A percentile compares a stretch with the other conserved stretches of the same genome.
phyloP scores from a whole-genome alignment of 2,113 vertebrate species.

The Antechinus stuartii region DNA sequence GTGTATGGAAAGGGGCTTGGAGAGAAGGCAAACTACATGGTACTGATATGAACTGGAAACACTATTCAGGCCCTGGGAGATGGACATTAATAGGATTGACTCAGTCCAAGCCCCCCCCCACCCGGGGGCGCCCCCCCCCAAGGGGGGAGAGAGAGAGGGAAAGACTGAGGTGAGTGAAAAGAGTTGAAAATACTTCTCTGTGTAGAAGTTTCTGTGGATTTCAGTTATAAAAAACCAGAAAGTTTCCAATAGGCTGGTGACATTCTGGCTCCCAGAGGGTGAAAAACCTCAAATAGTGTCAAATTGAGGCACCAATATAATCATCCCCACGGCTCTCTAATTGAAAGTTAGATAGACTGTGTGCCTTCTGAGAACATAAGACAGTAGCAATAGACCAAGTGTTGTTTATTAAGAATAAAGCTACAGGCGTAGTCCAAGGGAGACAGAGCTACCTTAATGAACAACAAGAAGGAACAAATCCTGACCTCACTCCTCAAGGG shows the following conservation, averaged over 20 bases:
- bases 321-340: neutral
- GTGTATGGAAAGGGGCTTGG: neutral
- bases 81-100: neutral
- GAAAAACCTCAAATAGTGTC: neutral
- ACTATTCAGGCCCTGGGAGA: neutral
- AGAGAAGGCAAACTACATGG: neutral
- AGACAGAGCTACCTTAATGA: neutral
- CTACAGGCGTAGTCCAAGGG: neutral
- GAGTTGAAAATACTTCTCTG: neutral
- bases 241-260: neutral
- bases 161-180: neutral
- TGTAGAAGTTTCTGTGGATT: neutral
- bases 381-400: neutral
- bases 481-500: neutral
- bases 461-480: neutral
- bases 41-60: neutral
- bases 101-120: neutral
- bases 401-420: neutral
- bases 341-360: neutral
- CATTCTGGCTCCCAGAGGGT: neutral
- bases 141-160: too few species aligned
- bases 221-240: neutral
- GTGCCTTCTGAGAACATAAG: neutral
- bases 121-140: too few species aligned
- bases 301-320: neutral